Conservation (phyloP, 2,113 vertebrate species). For the Actenoides hombroni region DNA sequence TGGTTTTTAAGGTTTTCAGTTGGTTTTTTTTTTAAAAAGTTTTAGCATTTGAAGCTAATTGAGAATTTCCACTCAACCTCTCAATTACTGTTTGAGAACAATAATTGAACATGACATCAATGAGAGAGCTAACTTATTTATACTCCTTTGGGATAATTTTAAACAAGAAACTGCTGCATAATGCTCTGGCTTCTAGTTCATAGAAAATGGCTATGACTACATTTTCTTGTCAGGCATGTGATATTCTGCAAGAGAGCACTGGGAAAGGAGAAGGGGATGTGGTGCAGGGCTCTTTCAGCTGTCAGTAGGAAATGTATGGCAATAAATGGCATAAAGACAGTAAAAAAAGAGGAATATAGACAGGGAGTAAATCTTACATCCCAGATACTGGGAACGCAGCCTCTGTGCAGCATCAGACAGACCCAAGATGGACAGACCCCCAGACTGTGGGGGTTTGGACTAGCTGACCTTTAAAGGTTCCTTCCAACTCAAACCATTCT, state of each 20-base stretch:
- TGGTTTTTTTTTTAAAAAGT: neutral
- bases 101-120: conserved; percentile 26
- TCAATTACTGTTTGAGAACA: conserved; percentile 6
- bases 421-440: neutral
- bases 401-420: neutral
- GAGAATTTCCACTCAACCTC: neutral
- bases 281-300: neutral
- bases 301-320: neutral
- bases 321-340: neutral
- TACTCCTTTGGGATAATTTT: conserved; percentile 19
- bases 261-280: neutral
- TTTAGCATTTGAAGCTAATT: neutral
- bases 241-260: neutral
- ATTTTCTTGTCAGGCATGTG: neutral
- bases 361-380: neutral
- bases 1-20: neutral
- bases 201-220: neutral
- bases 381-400: accelerated
- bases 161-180: conserved; percentile 12
- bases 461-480: neutral
- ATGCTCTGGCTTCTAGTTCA: neutral
- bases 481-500: neutral
- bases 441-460: neutral
- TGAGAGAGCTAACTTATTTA: neutral
- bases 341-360: neutral